Conservation (phyloP, 2,888 invertebrate genomes). For the Punctoribates punctum region DNA sequence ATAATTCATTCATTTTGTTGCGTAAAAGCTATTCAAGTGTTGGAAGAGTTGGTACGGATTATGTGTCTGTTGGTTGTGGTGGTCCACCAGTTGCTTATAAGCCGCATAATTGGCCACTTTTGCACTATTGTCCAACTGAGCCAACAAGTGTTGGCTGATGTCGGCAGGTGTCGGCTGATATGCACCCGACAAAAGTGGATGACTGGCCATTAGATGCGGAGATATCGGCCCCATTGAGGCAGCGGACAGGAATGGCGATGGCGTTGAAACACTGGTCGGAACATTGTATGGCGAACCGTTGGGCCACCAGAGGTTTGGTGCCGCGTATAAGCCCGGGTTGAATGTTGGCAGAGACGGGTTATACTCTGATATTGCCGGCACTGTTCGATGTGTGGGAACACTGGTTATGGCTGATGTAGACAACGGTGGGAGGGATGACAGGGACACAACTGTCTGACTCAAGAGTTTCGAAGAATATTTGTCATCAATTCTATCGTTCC, state of each 20-base stretch:
- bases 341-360: conserved; percentile 45
- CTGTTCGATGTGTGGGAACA: not conserved
- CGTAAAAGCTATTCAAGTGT: conserved; percentile 26
- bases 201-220: conserved; percentile 15
- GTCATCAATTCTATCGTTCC: not conserved
- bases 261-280: conserved; percentile 13
- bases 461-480: conserved; percentile 10
- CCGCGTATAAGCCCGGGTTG: not conserved
- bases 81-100: conserved; percentile 10
- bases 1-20: conserved; percentile 6
- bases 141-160: conserved; percentile 2
- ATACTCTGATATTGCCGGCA: conserved; percentile 45
- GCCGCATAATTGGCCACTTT: conserved; percentile 12
- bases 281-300: not conserved
- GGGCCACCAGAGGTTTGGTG: conserved; percentile 30
- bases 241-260: not conserved
- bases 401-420: not conserved
- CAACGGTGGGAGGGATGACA: not conserved
- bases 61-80: conserved; percentile 9
- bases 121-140: not conserved
- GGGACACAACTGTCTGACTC: not conserved
- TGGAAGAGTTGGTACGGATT: conserved; percentile 34
- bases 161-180: not conserved
- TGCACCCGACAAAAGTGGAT: conserved; percentile 4
- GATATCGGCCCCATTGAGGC: not conserved